Evolutionary conservation across 2,888 invertebrate genomes (phyloP), one percentile per base, ranked within the genome.

Genomic region (Crematogaster levior): DNA sequence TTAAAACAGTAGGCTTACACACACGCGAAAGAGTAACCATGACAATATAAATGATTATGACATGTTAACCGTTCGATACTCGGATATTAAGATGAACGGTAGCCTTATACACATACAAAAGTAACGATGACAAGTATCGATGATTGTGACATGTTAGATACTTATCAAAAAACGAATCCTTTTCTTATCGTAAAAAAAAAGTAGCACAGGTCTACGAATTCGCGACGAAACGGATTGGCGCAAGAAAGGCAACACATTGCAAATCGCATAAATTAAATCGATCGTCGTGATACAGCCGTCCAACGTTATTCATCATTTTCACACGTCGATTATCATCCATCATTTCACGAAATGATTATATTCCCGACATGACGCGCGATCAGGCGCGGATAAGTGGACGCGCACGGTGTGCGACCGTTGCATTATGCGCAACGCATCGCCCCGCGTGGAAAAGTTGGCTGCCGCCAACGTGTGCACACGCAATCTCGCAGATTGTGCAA

Each of bases 401-500:
- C 65, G 63, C 30, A 15, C 60, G 40, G n/a, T 18, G n/a, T n/a
- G 34, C 66, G 65, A 40, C n/a, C n/a, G 53, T 68, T 77, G 77
- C 56, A 56, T 79, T 79, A 79, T 79, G 77, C 77, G 56, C 77
- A 43, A 68, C 53, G 70, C 77, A 70, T 79, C 68, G 68, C 53
- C 18, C 40, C 51, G 21, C 40, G 74, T 51, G 65, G 81, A 74
- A 85, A 86, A 86, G 75, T 63, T 89, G 77, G 68, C 74, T 63
- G 74, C 53, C 40, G 65, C 84, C 58, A n/a, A n/a, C n/a, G n/a
- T n/a, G 82, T 82, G 74, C 58, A 84, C 84, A 66, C 83, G 88
- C 86, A 89, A 89, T 89, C 89, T 83, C 83, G 86, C 79, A 84
- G 88, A 88, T 89, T 89, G 86, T 83, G 86, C 84, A 60, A 89